Evolutionary conservation across 2,113 vertebrate genomes (phyloP).

Genomic region (Hemiscyllium ocellatum): DNA sequence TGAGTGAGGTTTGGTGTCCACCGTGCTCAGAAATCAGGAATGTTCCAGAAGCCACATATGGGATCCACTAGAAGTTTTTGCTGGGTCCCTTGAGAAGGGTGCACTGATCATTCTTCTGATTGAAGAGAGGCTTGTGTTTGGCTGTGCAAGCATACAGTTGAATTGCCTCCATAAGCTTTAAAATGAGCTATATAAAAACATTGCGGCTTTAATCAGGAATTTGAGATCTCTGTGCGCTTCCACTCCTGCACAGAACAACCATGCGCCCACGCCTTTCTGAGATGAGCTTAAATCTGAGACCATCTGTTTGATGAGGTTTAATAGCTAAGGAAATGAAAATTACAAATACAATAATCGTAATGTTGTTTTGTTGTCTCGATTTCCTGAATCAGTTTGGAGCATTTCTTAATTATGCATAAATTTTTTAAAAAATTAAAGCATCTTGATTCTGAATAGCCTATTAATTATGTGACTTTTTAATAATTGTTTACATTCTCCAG

Average conservation of each 20-base stretch:
- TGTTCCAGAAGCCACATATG: neutral
- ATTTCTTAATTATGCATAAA: neutral
- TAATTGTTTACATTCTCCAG: neutral
- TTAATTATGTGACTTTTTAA: neutral
- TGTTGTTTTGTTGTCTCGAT: neutral
- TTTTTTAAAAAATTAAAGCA: neutral
- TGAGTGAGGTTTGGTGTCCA: neutral
- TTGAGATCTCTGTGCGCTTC: constrained; percentile 15
- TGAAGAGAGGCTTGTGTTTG: neutral
- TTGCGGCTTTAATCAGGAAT: neutral
- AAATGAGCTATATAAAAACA: constrained; percentile 13
- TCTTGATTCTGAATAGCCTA: neutral
- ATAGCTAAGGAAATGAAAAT: constrained; percentile 27
- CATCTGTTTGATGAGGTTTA: constrained; percentile 27
- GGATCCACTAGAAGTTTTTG: neutral
- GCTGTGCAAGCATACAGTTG: neutral
- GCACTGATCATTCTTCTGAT: neutral
- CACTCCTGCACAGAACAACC: neutral
- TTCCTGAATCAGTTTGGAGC: neutral
- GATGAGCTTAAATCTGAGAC: constrained; percentile 14
- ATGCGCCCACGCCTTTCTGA: neutral
- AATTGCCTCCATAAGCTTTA: neutral
- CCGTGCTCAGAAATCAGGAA: neutral
- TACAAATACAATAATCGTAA: neutral
- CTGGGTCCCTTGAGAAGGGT: neutral